A percentile compares a stretch with the other conserved stretches of the same genome.
Conservation (phyloP, 1,140 invertebrate genomes). For the Atta texana region DNA sequence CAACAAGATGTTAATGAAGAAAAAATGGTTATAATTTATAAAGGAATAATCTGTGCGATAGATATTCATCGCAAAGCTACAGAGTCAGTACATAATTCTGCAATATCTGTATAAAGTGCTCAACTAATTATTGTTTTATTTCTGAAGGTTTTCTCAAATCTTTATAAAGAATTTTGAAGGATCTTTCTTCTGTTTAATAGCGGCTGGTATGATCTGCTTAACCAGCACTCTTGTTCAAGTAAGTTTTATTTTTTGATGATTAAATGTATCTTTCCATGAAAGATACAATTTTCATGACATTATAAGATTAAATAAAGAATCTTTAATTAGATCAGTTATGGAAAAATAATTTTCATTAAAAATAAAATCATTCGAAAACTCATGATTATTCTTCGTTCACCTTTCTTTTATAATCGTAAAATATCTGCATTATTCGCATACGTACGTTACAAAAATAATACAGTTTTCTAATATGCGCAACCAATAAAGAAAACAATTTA, state of each 20-base stretch:
- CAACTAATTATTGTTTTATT: not conserved
- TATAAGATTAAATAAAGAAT: not conserved
- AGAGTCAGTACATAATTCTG: constrained; percentile 4
- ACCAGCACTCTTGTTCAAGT: constrained; percentile 5
- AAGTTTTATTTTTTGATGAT: not conserved
- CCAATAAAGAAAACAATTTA: too few species aligned
- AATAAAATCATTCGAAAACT: not conserved
- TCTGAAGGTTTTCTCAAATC: not conserved
- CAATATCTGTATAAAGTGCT: not conserved
- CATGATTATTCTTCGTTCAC: too few species aligned
- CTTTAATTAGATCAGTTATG: not conserved
- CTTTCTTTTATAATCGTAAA: too few species aligned
- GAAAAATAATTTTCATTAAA: not conserved
- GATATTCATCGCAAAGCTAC: constrained; percentile 42
- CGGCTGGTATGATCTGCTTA: not conserved
- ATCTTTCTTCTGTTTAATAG: constrained; percentile 35
- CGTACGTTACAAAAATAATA: too few species aligned
- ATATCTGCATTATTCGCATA: too few species aligned
- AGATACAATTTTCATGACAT: not conserved
- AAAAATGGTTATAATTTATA: not conserved
- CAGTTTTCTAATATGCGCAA: too few species aligned
- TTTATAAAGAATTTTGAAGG: constrained; percentile 5
- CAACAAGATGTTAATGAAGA: not conserved
- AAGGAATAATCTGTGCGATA: constrained; percentile 15
- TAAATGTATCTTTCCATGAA: not conserved